These are phyloP conservation scores for Spinus olivaceus DNA, from an alignment of 2,797 vertebrate species.

Conservation along the genomic window DNA sequence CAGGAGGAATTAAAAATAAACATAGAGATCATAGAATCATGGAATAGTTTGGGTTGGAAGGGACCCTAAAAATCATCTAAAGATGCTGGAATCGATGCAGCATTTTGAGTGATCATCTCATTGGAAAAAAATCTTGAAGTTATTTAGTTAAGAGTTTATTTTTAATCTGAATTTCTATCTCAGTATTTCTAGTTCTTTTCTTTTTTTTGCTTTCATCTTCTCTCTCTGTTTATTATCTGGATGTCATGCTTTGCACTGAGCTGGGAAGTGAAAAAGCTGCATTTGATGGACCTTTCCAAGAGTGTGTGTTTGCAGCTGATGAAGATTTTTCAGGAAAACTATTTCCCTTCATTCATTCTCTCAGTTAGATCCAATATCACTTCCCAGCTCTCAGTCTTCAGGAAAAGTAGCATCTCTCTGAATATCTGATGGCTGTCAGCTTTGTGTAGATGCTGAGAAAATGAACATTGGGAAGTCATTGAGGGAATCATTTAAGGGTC, in stretches of 20 bases:
- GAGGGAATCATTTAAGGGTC: constrained; percentile 13
- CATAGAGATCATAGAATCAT: background rate
- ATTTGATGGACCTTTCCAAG: background rate
- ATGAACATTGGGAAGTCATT: background rate
- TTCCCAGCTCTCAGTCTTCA: background rate
- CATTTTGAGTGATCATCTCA: background rate
- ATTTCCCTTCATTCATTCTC: background rate
- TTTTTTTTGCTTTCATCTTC: background rate
- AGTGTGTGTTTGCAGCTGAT: background rate
- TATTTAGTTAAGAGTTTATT: background rate
- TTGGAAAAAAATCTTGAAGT: background rate
- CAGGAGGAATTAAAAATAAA: background rate
- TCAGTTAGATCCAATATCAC: background rate
- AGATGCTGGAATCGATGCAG: background rate
- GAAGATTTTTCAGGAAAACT: background rate
- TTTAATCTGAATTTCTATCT: background rate
- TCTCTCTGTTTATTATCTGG: background rate
- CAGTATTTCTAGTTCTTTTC: background rate
- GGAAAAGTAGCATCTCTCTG: constrained; percentile 8
- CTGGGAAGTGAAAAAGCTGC: background rate
- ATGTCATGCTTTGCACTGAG: background rate
- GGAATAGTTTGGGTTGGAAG: background rate
- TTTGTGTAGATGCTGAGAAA: background rate
- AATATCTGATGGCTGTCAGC: constrained; percentile 45
- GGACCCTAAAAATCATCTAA: background rate